phyloP scores from a whole-genome alignment of 2,888 invertebrate genomes.

The Tachina grossa region DNA sequence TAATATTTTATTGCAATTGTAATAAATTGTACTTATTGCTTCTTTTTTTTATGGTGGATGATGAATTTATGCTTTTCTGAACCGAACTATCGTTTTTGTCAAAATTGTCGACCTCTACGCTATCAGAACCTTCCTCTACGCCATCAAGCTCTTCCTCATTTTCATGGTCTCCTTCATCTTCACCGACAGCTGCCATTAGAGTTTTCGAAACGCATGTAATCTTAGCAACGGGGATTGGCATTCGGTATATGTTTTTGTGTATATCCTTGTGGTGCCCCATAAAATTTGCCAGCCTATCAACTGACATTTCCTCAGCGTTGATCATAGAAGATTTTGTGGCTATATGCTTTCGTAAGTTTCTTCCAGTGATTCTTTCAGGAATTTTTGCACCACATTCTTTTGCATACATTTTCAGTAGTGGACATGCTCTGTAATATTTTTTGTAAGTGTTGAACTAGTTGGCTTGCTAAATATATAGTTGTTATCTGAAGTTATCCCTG shows the following conservation, averaged over 20 bases:
- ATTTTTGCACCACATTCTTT: conserved; percentile 1
- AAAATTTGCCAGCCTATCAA: too few species aligned
- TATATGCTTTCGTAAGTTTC: too few species aligned
- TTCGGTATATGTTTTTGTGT: not conserved
- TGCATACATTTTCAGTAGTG: not conserved
- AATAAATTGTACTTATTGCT: too few species aligned
- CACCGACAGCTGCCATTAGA: not conserved
- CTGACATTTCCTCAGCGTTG: not conserved
- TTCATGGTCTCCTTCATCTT: not conserved
- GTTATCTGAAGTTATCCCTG: not conserved
- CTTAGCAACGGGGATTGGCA: not conserved
- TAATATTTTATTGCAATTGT: too few species aligned
- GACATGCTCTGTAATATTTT: not conserved
- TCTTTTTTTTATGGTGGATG: too few species aligned
- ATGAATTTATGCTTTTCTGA: too few species aligned
- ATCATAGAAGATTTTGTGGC: too few species aligned
- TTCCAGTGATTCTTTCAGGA: too few species aligned
- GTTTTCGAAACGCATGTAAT: not conserved
- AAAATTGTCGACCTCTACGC: too few species aligned
- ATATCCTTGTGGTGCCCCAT: not conserved
- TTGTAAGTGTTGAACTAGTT: not conserved
- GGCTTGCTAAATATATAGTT: too few species aligned
- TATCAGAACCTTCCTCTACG: too few species aligned
- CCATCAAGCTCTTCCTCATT: not conserved
- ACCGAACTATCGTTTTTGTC: too few species aligned